Evolutionary conservation across 1,140 invertebrate species (phyloP).

Genomic region (fruit fly (Drosophila melanogaster)): Release_6_plus_ISO1_MT NT_033779.5:14205001-14205500

Average conservation of each 20-base stretch:
- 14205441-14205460: slow-evolving; percentile 14
- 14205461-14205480: slow-evolving; percentile 38
- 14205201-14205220: slow-evolving; percentile 58
- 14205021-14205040: slow-evolving; percentile 74
- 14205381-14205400: slow-evolving; percentile 33
- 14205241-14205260: slow-evolving; percentile 9
- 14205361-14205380: slow-evolving; percentile 26
- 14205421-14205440: slow-evolving; percentile 37
- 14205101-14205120: slow-evolving; percentile 50
- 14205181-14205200: slow-evolving; percentile 24
- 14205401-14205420: slow-evolving; percentile 46
- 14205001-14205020: slow-evolving; percentile 77
- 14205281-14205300: slow-evolving; percentile 44
- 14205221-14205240: slow-evolving; percentile 55
- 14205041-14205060: slow-evolving; percentile 64
- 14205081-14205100: slow-evolving; percentile 68
- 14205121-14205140: slow-evolving; percentile 46
- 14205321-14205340: slow-evolving; percentile 48
- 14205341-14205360: slow-evolving; percentile 69
- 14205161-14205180: slow-evolving; percentile 50
- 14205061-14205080: slow-evolving; percentile 38
- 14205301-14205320: slow-evolving; percentile 65
- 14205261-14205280: slow-evolving; percentile 3
- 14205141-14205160: slow-evolving; percentile 31
- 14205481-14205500: not conserved